Conservation (phyloP, 2,797 vertebrate species). For the Sorex maritimensis region DNA sequence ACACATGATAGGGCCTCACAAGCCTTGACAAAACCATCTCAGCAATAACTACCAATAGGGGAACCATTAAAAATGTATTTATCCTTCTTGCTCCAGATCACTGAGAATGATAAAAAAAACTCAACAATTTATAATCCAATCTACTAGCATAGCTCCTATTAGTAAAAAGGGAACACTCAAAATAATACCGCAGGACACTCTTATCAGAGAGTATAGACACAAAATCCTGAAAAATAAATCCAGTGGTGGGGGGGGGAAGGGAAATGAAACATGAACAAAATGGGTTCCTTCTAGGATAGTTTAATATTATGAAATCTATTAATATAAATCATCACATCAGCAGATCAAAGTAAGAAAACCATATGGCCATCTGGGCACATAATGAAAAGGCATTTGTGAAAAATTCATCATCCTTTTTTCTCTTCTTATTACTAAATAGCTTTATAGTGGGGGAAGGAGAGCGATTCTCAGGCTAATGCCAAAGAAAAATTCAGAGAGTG, state of each 20-base stretch:
- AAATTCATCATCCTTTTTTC: slow-evolving; percentile 75
- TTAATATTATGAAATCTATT: slow-evolving; percentile 81
- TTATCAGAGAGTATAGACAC: slow-evolving; percentile 56
- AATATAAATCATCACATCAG: slow-evolving; percentile 83
- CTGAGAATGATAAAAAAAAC: slow-evolving; percentile 38
- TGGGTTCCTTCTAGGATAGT: slow-evolving; percentile 75
- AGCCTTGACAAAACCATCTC: slow-evolving; percentile 53
- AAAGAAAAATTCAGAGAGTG: slow-evolving; percentile 66
- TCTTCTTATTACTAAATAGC: slow-evolving; percentile 65
- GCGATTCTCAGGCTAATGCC: slow-evolving; percentile 10
- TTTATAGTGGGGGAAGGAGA: slow-evolving; percentile 42
- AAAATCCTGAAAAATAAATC: slow-evolving; percentile 64
- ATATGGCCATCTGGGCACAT: slow-evolving; percentile 81
- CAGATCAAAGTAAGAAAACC: slow-evolving; percentile 84
- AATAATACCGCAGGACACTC: slow-evolving; percentile 67
- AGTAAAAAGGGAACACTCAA: slow-evolving; percentile 33
- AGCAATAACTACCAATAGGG: slow-evolving; percentile 3
- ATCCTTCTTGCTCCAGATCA: slow-evolving; percentile 54
- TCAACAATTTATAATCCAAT: slow-evolving; percentile 43
- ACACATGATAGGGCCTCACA: slow-evolving; percentile 71
- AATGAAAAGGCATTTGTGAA: slow-evolving; percentile 85
- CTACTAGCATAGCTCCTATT: slow-evolving; percentile 30
- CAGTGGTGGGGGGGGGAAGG: neutral
- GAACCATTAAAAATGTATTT: slow-evolving; percentile 29
- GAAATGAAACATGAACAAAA: slow-evolving; percentile 75